These are phyloP conservation scores for Myrmecobius fasciatus DNA, from an alignment of 2,113 vertebrate species.

Conservation along the genomic window DNA sequence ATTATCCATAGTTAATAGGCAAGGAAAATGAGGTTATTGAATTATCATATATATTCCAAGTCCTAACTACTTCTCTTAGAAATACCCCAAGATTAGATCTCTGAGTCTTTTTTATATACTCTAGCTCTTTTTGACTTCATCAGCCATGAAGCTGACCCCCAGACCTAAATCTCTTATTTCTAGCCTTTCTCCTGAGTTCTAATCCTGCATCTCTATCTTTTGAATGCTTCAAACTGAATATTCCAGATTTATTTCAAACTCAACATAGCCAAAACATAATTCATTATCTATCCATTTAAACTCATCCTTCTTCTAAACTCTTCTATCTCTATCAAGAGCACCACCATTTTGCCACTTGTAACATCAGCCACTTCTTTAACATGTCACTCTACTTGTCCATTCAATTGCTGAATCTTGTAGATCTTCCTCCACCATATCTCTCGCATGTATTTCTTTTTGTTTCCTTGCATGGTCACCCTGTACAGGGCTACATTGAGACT, in stretches of 20 bases:
- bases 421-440: background rate
- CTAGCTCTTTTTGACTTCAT: background rate
- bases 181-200: background rate
- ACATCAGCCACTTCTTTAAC: background rate
- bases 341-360: background rate
- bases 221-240: background rate
- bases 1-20: background rate
- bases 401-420: background rate
- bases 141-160: background rate
- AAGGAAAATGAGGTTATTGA: background rate
- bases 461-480: background rate
- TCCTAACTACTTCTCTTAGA: background rate
- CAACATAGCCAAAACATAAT: background rate
- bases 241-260: background rate
- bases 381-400: background rate
- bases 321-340: background rate
- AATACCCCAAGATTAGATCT: background rate
- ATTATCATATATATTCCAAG: background rate
- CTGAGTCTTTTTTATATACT: background rate
- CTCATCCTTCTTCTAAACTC: background rate
- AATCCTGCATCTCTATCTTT: background rate
- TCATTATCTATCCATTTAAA: background rate
- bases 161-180: background rate
- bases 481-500: background rate
- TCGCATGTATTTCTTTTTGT: background rate